A percentile compares a stretch with the other conserved stretches of the same genome.
phyloP scores from a whole-genome alignment of 2,797 vertebrate species.

The Tenualosa thibaudeaui region DNA sequence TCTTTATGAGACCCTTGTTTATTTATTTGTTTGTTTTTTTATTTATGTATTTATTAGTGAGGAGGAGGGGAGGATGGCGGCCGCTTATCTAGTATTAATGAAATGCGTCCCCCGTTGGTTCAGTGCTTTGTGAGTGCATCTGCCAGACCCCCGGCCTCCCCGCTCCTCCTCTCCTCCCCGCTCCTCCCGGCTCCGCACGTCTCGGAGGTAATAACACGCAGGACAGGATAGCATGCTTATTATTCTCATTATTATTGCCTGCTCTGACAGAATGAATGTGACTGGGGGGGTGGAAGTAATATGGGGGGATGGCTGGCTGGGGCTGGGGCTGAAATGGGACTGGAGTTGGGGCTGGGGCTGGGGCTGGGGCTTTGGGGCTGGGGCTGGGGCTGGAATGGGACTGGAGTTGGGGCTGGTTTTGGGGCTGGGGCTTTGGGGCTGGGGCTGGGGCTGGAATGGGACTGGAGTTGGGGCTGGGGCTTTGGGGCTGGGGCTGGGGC shows the following conservation, averaged over 20 bases:
- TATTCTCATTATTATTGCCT: constrained; percentile 80
- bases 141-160: constrained; percentile 71
- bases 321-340: too few relatives aligned
- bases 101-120: constrained; percentile 82
- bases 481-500: too few relatives aligned
- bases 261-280: constrained; percentile 74
- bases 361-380: too few relatives aligned
- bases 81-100: constrained; percentile 86
- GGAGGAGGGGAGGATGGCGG: constrained; percentile 75
- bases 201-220: constrained; percentile 79
- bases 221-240: constrained; percentile 82
- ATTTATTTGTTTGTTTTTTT: constrained; percentile 77
- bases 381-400: constrained; percentile 44
- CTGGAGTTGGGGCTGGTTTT: too few relatives aligned
- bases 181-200: constrained; percentile 65
- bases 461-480: too few relatives aligned
- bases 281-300: constrained; percentile 67
- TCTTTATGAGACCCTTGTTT: constrained; percentile 48
- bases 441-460: too few relatives aligned
- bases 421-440: too few relatives aligned
- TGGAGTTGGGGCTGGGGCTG: too few relatives aligned
- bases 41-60: constrained; percentile 87
- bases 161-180: constrained; percentile 50
- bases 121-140: constrained; percentile 78
- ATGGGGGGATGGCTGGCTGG: constrained; percentile 56